These are phyloP conservation scores for Scarus forsteni DNA, from an alignment of 2,797 vertebrate genomes.

Conservation along the genomic window DNA sequence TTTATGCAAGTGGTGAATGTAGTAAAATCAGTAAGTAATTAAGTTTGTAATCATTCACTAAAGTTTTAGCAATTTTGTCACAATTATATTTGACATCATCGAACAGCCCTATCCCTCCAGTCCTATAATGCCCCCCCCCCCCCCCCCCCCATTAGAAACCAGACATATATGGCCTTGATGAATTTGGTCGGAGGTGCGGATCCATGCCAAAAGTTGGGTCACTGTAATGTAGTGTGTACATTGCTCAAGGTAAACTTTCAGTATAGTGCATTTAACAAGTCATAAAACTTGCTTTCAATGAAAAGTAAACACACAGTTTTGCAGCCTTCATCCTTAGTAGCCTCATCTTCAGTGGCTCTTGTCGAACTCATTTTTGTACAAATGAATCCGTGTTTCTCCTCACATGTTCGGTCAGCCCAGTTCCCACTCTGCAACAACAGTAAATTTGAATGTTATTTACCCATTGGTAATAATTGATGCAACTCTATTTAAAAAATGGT, in stretches of 20 bases:
- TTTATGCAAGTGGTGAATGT: no score
- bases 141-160: no score
- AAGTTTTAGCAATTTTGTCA: no score
- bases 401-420: conserved; percentile 89
- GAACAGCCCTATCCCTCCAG: no score
- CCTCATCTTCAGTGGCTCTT: conserved; percentile 58
- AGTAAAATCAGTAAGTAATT: no score
- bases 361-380: conserved; percentile 86
- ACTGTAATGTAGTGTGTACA: not conserved
- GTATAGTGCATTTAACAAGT: not conserved
- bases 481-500: no score
- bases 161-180: no score
- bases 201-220: no score
- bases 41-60: no score
- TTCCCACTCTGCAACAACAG: conserved; percentile 85
- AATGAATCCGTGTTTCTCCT: conserved; percentile 85
- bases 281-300: not conserved
- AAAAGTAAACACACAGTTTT: conserved; percentile 76
- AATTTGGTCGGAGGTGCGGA: no score
- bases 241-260: not conserved
- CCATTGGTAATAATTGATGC: not conserved
- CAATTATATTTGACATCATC: no score
- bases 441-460: not conserved
- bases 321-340: conserved; percentile 81
- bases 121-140: no score